Evolutionary conservation across 35 echinoderm and acorn worm species (phyloP).

Genomic region (Acanthaster planci): DNA sequence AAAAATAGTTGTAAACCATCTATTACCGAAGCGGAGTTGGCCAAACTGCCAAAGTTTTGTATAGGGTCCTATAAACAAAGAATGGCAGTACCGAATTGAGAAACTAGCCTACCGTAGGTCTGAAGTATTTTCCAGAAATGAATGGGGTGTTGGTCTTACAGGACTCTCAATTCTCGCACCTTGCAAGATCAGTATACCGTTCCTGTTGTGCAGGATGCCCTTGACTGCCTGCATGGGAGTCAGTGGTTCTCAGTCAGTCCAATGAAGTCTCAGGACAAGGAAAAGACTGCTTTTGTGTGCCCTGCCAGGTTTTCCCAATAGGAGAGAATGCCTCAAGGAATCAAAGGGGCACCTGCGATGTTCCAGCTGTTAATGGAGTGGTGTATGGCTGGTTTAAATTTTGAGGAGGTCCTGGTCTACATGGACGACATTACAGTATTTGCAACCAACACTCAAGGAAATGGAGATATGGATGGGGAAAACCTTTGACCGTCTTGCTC

Average conservation of each 20-base stretch:
- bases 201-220: constrained; percentile 17
- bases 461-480: too few relatives aligned
- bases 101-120: too few relatives aligned
- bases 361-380: constrained; percentile 38
- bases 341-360: constrained; percentile 39
- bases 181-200: constrained; percentile 22
- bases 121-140: constrained; percentile 26
- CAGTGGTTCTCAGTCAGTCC: constrained; percentile 35
- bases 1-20: too few relatives aligned
- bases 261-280: constrained; percentile 17
- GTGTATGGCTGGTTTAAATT: constrained; percentile 15
- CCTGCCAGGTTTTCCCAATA: constrained; percentile 40
- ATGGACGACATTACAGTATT: too few relatives aligned
- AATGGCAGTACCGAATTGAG: too few relatives aligned
- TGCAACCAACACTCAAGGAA: too few relatives aligned
- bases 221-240: constrained; percentile 24
- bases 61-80: too few relatives aligned
- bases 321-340: constrained; percentile 27
- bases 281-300: constrained; percentile 56
- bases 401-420: too few relatives aligned
- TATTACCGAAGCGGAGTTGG: too few relatives aligned
- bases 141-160: constrained; percentile 28
- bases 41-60: too few relatives aligned
- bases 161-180: background rate
- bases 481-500: too few relatives aligned